These are phyloP conservation scores for Eurystomus glaucurus DNA, from an alignment of 2,797 vertebrate genomes.

Conservation along the genomic window DNA sequence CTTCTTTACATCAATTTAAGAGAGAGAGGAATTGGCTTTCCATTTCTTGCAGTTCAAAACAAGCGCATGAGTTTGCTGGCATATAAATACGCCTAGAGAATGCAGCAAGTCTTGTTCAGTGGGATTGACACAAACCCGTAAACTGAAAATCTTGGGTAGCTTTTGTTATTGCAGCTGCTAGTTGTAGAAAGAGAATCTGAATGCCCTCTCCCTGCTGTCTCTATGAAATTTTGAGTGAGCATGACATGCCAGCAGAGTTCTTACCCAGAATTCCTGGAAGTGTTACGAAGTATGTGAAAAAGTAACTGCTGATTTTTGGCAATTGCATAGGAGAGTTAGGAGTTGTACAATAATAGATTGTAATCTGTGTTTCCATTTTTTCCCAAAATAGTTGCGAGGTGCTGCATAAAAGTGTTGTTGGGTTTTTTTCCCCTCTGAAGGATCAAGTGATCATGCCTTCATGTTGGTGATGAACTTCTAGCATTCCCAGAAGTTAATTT, in stretches of 20 bases:
- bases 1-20: neutral
- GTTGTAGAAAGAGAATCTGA: neutral
- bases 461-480: neutral
- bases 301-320: neutral
- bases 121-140: neutral
- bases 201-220: neutral
- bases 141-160: neutral
- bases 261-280: neutral
- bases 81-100: neutral
- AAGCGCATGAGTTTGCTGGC: neutral
- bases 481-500: neutral
- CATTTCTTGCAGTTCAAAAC: neutral
- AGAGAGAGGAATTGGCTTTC: neutral
- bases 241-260: neutral
- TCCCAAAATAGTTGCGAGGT: neutral
- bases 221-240: neutral
- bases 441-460: neutral
- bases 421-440: fast-evolving
- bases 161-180: neutral
- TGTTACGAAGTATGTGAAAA: neutral
- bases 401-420: neutral
- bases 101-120: neutral
- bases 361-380: neutral
- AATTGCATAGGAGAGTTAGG: neutral
- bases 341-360: neutral